Percentiles rank a stretch among this genome's conserved stretches.
Conservation (phyloP, 2,888 invertebrate species). For the Didymodactylos carnosus region DNA sequence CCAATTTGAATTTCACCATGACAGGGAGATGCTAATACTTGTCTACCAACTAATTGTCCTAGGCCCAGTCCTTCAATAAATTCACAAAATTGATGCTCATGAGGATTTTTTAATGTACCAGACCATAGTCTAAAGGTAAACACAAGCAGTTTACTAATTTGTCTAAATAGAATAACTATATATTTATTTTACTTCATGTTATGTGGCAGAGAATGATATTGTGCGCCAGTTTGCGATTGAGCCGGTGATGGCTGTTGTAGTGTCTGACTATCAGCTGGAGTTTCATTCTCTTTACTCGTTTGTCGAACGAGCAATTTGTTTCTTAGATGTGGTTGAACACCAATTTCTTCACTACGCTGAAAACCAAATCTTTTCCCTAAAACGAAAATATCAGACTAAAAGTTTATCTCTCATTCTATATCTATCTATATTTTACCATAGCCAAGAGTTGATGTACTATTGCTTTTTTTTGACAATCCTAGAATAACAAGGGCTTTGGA, state of each 20-base stretch:
- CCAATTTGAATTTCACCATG: conserved; percentile 90
- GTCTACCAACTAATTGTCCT: conserved; percentile 86
- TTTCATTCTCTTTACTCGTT: neutral
- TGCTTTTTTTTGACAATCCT: conserved; percentile 13
- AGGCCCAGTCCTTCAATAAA: conserved; percentile 92
- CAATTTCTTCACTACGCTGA: conserved; percentile 13
- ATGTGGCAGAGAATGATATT: neutral
- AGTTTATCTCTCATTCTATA: neutral
- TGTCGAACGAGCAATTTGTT: neutral
- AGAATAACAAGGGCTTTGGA: conserved; percentile 14
- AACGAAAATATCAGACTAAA: neutral
- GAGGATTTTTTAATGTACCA: conserved; percentile 4
- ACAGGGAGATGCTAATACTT: conserved; percentile 83
- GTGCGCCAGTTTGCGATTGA: neutral
- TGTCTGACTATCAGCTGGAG: neutral
- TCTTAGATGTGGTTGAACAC: conserved; percentile 5
- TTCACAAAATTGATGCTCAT: conserved; percentile 11
- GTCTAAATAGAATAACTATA: no score
- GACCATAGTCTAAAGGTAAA: conserved; percentile 6
- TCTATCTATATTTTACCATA: neutral
- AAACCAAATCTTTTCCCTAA: conserved; percentile 13
- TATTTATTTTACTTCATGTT: neutral
- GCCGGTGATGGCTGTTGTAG: neutral
- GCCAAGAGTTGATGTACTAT: conserved; percentile 11
- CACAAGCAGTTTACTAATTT: no score